These are phyloP conservation scores for Malacoctenus gilli DNA, from an alignment of 2,797 vertebrate genomes.

Conservation along the genomic window DNA sequence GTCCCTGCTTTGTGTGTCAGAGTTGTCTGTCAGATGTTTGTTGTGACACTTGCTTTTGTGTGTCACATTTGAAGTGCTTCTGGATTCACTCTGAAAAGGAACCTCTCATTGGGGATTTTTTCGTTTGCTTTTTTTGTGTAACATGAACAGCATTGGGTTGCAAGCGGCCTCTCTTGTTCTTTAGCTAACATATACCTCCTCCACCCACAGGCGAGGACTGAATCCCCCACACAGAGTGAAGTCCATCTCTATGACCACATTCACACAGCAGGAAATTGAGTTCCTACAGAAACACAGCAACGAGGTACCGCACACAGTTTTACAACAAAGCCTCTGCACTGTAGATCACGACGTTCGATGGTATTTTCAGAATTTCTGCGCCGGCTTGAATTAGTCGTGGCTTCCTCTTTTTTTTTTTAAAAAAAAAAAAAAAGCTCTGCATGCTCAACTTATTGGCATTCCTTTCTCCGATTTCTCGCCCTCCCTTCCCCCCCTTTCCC, in stretches of 20 bases:
- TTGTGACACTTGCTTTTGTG: background rate
- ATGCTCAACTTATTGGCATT: constrained; percentile 66
- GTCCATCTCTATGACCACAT: constrained; percentile 99
- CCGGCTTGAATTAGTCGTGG: constrained; percentile 24
- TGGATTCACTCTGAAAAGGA: background rate
- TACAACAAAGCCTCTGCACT: background rate
- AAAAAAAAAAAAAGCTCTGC: too few species aligned
- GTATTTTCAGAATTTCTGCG: constrained; percentile 14
- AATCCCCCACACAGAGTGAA: constrained; percentile 99
- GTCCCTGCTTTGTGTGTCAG: too few species aligned
- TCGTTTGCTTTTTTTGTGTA: constrained; percentile 18
- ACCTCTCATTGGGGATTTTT: too few species aligned
- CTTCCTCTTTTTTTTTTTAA: constrained; percentile 35
- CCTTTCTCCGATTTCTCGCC: constrained; percentile 44
- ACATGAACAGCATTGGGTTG: constrained; percentile 14
- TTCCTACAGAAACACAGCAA: constrained; percentile 98
- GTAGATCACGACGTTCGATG: background rate
- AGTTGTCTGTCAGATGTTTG: too few species aligned
- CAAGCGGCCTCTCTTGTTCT: constrained; percentile 43
- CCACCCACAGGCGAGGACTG: constrained; percentile 88
- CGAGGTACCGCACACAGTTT: constrained; percentile 81
- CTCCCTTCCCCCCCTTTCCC: constrained; percentile 52
- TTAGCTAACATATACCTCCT: constrained; percentile 51
- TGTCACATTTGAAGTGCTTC: background rate
- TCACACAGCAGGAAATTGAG: constrained; percentile 98